Evolutionary conservation across 2,888 invertebrate species (phyloP).

Genomic region (Eretmocerus hayati): DNA sequence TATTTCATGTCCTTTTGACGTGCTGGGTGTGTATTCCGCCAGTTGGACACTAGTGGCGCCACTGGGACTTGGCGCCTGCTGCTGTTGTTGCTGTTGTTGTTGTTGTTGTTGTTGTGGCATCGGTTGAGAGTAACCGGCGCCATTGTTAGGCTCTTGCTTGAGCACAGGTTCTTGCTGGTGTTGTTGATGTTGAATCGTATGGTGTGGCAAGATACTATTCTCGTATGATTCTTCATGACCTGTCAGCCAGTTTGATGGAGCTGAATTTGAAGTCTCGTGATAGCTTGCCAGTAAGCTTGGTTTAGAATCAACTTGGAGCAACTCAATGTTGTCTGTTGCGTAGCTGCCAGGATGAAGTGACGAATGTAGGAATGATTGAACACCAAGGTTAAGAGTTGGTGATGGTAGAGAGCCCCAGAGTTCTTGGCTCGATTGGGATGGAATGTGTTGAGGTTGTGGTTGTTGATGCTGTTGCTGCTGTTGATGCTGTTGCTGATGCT

Average conservation of each 20-base stretch:
- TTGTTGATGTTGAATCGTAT: neutral
- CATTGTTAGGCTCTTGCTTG: neutral
- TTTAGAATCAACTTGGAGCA: slow-evolving; percentile 46
- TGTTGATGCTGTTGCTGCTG: slow-evolving; percentile 42
- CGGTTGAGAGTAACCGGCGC: slow-evolving; percentile 49
- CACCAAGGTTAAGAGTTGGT: slow-evolving; percentile 38
- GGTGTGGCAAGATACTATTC: neutral
- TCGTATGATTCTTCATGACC: slow-evolving; percentile 23
- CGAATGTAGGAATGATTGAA: slow-evolving; percentile 43
- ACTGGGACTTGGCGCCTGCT: slow-evolving; percentile 56
- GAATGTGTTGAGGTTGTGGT: slow-evolving; percentile 45
- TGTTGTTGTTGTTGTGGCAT: slow-evolving; percentile 28
- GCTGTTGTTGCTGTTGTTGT: slow-evolving; percentile 46
- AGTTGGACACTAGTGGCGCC: slow-evolving; percentile 59
- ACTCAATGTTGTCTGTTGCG: slow-evolving; percentile 41
- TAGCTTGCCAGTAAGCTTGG: slow-evolving; percentile 54
- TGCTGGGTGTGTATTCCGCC: slow-evolving; percentile 90
- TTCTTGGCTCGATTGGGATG: slow-evolving; percentile 42
- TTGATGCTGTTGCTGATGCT: slow-evolving; percentile 42
- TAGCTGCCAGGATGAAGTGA: slow-evolving; percentile 42
- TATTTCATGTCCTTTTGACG: slow-evolving; percentile 92
- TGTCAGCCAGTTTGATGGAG: slow-evolving; percentile 46
- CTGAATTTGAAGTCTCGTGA: slow-evolving; percentile 57
- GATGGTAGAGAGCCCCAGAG: slow-evolving; percentile 42
- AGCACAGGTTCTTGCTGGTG: neutral